Evolutionary conservation across 2,888 invertebrate species (phyloP).

Genomic region (Charanyca ferruginea): DNA sequence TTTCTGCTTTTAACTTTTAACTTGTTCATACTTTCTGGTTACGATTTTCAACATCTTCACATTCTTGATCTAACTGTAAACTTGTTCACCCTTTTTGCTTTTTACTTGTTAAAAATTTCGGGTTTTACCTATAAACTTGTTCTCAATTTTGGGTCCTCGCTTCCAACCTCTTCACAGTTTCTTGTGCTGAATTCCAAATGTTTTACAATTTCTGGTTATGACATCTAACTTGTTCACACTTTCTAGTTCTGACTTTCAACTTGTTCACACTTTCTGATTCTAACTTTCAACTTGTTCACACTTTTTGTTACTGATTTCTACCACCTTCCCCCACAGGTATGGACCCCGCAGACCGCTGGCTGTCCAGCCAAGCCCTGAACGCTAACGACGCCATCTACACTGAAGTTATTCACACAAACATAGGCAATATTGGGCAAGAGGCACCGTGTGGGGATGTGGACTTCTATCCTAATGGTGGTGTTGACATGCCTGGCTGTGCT

Average conservation of each 20-base stretch:
- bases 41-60: neutral
- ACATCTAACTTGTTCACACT: neutral
- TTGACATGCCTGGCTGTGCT: conserved; percentile 46
- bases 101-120: too few relatives aligned
- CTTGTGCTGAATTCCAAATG: too few relatives aligned
- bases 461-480: conserved; percentile 54
- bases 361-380: conserved; percentile 36
- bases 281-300: neutral
- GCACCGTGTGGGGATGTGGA: conserved; percentile 37
- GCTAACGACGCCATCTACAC: conserved; percentile 45
- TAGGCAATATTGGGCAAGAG: conserved; percentile 31
- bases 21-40: too few relatives aligned
- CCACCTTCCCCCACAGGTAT: conserved; percentile 18
- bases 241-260: neutral
- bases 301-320: neutral
- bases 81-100: too few relatives aligned
- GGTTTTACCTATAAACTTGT: too few relatives aligned
- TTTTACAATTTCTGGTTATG: neutral
- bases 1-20: too few relatives aligned
- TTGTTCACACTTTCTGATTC: neutral
- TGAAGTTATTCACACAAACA: conserved; percentile 53
- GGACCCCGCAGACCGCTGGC: conserved; percentile 57
- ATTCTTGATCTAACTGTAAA: too few relatives aligned
- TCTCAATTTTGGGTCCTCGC: too few relatives aligned
- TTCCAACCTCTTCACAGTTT: neutral